phyloP scores from a whole-genome alignment of 2,113 vertebrate genomes.

The Plectropomus leopardus region DNA sequence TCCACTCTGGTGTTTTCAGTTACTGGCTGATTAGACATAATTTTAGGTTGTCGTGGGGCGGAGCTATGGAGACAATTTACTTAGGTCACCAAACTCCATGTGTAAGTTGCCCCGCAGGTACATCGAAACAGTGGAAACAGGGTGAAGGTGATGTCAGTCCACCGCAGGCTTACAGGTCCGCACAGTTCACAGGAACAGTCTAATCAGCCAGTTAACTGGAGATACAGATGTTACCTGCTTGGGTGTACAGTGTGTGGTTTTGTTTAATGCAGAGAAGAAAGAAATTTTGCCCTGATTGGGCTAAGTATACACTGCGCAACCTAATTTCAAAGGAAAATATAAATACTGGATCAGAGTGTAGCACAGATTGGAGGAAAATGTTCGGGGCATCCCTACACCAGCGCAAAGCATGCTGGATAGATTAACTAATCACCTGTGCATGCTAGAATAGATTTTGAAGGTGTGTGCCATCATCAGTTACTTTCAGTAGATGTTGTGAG shows the following conservation, averaged over 20 bases:
- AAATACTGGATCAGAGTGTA: conserved; percentile 27
- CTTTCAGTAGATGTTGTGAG: conserved; percentile 39
- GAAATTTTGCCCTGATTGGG: too few relatives aligned
- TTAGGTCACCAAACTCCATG: background rate
- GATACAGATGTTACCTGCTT: background rate
- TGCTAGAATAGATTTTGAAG: conserved; percentile 50
- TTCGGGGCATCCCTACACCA: conserved; percentile 53
- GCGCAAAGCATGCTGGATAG: conserved; percentile 67
- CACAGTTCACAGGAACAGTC: background rate
- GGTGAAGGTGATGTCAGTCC: background rate
- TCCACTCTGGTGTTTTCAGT: conserved; percentile 32
- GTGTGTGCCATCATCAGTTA: conserved; percentile 41
- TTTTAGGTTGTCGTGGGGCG: background rate
- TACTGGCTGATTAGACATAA: conserved; percentile 11
- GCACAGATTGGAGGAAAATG: background rate
- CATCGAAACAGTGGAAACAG: background rate
- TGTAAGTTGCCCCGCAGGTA: background rate
- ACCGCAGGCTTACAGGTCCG: background rate
- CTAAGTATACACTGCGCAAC: too few relatives aligned
- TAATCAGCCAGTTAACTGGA: conserved; percentile 23
- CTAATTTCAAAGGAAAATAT: conserved; percentile 20
- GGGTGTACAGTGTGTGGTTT: background rate
- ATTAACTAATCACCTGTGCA: conserved; percentile 63
- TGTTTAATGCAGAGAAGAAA: background rate
- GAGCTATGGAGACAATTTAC: too few relatives aligned